Percentiles rank a stretch among this genome's conserved stretches.
Conservation (phyloP, 2,888 invertebrate species). For the Peribatodes rhomboidaria region DNA sequence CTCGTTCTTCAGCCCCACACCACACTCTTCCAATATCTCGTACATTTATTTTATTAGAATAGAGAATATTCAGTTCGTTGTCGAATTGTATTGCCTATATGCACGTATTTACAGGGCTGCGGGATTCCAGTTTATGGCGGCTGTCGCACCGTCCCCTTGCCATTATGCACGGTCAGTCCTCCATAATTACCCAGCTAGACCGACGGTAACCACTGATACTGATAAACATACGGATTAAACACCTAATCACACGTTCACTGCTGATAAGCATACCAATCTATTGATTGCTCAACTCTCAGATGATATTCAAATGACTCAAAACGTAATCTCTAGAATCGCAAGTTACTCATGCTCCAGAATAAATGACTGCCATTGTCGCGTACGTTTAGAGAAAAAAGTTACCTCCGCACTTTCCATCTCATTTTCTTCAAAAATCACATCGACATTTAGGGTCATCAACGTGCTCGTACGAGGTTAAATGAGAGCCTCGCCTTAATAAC, state of each 20-base stretch:
- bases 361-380: constrained; percentile 31
- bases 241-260: constrained; percentile 8
- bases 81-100: constrained; percentile 20
- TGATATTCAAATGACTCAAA: constrained; percentile 5
- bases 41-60: background rate
- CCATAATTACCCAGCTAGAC: constrained; percentile 53
- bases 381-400: constrained; percentile 16
- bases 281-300: constrained; percentile 2
- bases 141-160: constrained; percentile 39
- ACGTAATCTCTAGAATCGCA: constrained; percentile 1
- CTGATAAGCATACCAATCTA: constrained; percentile 8
- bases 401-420: constrained; percentile 27
- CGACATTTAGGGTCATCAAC: constrained; percentile 15
- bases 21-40: background rate
- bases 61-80: constrained; percentile 2
- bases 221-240: constrained; percentile 20
- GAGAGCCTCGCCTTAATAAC: constrained; percentile 8
- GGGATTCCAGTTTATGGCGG: constrained; percentile 49
- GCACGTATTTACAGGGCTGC: constrained; percentile 52
- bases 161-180: constrained; percentile 47
- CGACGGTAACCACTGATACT: constrained; percentile 30
- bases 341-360: constrained; percentile 21
- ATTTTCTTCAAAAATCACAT: constrained; percentile 27
- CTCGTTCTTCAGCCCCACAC: background rate
- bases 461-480: constrained; percentile 15